Evolutionary conservation across 2,888 invertebrate genomes (phyloP), one percentile per base, ranked within the genome.

Genomic region (Xestia rhomboidea): DNA sequence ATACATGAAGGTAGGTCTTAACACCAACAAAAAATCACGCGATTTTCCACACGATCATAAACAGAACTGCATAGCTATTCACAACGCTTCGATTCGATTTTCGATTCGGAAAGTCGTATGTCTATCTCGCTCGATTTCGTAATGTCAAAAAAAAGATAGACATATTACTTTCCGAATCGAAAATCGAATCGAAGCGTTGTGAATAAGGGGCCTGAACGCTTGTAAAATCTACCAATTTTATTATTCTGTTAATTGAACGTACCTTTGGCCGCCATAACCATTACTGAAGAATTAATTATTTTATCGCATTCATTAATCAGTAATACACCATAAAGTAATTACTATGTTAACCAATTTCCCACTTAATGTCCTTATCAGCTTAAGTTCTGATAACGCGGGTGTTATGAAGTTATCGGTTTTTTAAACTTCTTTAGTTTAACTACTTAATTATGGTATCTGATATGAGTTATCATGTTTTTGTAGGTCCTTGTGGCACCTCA

Each of bases 341-440:
- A 67, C 51, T 64, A 46, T 15, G 34, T 15, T 49, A 73, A 44
- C 27, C 63, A 76, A 77, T 84, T 77, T 77, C 13, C 2, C 63
- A 15, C 73, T 46, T 51, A 54, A 46, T 70, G 30, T 27, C 1
- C 69, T 84, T 78, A 85, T 85, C 78, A 38, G 51, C 27, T 66
- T 24, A 63, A 30, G 34, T 68, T 49, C 46, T 57, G 78, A 84
- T 84, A 85, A 84, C 68, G 38, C 27, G 11, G 8, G 63, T 41
- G 34, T 60, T 38, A n/a, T 15, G 1, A 63, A 72, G 27, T 73
- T 62, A 69, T 73, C 49, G 30, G 30, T 38, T 21, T 51, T 67
- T 49, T 64, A 1, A 63, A 60, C 38, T 68, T 18, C 4, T 54
- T 62, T 38, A 24, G 13, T 73, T 66, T 27, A n/a, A 63, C 30